Percentiles rank a stretch among this genome's conserved stretches.
These are phyloP conservation scores for Mesorhabditis spiculigera DNA, from an alignment of 2,888 invertebrate genomes.

Conservation along the genomic window DNA sequence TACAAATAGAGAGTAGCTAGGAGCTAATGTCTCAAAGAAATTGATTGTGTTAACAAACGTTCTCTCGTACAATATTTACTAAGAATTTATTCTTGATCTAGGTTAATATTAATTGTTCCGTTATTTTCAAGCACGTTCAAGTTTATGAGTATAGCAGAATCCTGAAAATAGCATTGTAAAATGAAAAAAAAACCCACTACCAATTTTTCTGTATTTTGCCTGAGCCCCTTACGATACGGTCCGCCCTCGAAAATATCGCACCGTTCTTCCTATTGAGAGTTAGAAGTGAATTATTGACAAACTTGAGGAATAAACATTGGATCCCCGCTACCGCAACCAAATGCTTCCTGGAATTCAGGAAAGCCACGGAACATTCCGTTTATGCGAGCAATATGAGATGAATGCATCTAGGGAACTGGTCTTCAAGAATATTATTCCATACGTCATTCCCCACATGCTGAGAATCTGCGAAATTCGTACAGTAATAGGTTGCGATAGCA, in stretches of 20 bases:
- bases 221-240: neutral
- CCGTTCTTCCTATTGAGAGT: neutral
- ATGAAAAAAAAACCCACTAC: neutral
- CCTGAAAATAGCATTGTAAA: neutral
- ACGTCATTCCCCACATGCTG: neutral
- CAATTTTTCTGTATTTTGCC: neutral
- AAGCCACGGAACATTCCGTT: neutral
- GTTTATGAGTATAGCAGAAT: neutral
- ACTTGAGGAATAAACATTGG: constrained; percentile 2
- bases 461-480: neutral
- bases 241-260: constrained; percentile 4
- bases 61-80: neutral
- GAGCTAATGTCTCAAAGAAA: too few relatives aligned
- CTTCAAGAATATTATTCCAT: neutral
- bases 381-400: neutral
- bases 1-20: too few relatives aligned
- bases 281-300: neutral
- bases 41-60: too few relatives aligned
- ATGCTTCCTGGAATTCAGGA: neutral
- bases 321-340: neutral
- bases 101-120: neutral
- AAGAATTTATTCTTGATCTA: neutral
- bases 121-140: neutral
- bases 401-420: neutral
- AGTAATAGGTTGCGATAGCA: neutral